A percentile compares a stretch with the other conserved stretches of the same genome.
Evolutionary conservation across 2,113 vertebrate species (phyloP).

Genomic region (Pomatostomus ruficeps): DNA sequence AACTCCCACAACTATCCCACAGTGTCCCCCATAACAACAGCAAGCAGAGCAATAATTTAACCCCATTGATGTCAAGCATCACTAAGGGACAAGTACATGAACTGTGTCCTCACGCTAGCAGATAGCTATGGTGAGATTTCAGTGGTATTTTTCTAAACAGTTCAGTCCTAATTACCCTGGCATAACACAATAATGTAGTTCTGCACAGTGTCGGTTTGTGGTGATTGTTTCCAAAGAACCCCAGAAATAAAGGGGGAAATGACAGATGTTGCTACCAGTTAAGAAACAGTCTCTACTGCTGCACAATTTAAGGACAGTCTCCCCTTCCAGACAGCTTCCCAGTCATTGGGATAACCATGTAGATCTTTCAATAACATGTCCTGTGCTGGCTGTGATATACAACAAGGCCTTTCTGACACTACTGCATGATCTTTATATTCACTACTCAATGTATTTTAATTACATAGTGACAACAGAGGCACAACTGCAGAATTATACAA

Average conservation of each 20-base stretch:
- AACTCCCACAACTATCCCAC: not conserved
- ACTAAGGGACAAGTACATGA: not conserved
- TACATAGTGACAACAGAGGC: not conserved
- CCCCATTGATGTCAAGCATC: not conserved
- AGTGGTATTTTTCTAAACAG: not conserved
- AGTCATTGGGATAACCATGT: fast-evolving
- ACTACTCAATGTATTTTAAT: not conserved
- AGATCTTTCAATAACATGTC: not conserved
- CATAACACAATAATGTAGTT: not conserved
- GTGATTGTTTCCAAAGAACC: not conserved
- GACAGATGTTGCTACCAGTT: not conserved
- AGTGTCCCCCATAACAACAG: not conserved
- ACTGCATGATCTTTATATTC: not conserved
- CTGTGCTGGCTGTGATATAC: not conserved
- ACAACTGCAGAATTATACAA: not conserved
- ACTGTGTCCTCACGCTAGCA: not conserved
- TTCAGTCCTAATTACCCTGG: not conserved
- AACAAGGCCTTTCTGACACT: not conserved
- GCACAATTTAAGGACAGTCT: not conserved
- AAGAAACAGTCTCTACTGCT: not conserved
- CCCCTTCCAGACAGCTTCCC: not conserved
- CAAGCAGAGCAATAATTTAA: not conserved
- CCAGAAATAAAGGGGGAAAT: not conserved
- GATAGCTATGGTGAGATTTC: not conserved
- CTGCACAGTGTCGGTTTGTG: not conserved